These are phyloP conservation scores for Rhodeus uyekii DNA, from an alignment of 2,797 vertebrate species.

Conservation along the genomic window DNA sequence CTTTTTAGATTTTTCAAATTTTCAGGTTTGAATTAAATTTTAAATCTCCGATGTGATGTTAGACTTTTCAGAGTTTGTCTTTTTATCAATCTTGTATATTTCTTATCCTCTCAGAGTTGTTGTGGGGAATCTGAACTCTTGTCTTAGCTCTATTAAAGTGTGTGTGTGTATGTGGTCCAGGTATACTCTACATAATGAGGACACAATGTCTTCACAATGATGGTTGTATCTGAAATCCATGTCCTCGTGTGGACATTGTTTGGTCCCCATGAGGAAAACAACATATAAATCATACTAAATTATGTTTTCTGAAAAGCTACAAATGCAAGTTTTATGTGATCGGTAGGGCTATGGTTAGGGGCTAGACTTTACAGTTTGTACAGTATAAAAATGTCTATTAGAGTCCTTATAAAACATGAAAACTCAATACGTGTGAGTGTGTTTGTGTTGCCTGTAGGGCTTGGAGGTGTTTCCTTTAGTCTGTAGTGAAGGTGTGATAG, in stretches of 20 bases:
- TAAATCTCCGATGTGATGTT: background rate
- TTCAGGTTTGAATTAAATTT: background rate
- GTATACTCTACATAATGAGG: no score
- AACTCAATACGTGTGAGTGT: conserved; percentile 8
- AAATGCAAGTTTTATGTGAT: no score
- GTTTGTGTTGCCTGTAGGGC: background rate
- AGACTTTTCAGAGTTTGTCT: background rate
- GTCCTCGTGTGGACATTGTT: no score
- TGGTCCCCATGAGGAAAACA: no score
- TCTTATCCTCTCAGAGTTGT: background rate
- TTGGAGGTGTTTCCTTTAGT: conserved; percentile 44
- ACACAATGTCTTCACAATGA: no score
- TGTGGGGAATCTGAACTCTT: background rate
- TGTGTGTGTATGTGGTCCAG: conserved; percentile 1
- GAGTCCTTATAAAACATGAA: no score
- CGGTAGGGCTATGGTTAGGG: no score
- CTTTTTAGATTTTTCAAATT: background rate
- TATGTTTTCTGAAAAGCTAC: no score
- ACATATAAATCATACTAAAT: no score
- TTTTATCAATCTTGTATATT: background rate
- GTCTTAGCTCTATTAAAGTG: background rate
- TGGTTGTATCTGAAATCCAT: no score
- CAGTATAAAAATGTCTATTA: no score
- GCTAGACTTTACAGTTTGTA: no score
- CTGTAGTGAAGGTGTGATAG: conserved; percentile 34